phyloP scores from a whole-genome alignment of 92 coral and sea anemone species.

The Zoanthus gigantus region DNA sequence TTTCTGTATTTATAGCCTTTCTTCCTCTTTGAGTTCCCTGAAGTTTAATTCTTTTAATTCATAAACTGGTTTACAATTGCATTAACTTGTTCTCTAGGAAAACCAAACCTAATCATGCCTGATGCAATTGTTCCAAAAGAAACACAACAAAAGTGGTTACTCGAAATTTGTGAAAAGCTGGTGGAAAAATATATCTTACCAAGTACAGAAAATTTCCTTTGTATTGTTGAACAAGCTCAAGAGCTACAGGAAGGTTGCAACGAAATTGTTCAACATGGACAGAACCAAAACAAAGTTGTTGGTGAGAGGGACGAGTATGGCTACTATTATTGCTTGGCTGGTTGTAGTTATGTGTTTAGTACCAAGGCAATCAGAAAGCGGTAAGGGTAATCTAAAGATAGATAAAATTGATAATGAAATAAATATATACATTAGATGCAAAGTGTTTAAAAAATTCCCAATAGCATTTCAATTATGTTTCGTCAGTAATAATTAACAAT shows the following conservation, averaged over 20 bases:
- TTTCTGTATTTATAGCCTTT: neutral
- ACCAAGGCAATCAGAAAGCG: slow-evolving; percentile 13
- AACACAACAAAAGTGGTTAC: slow-evolving; percentile 1
- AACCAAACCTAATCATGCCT: slow-evolving; percentile 11
- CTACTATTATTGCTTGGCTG: slow-evolving; percentile 11
- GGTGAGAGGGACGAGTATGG: slow-evolving; percentile 22
- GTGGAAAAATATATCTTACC: slow-evolving; percentile 3
- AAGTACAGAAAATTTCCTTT: slow-evolving; percentile 2
- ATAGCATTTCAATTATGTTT: neutral
- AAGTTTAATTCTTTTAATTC: neutral
- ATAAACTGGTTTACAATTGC: slow-evolving; percentile 3
- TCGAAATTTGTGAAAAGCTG: slow-evolving; percentile 4
- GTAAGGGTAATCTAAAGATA: neutral
- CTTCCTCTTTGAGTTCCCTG: neutral
- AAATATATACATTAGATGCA: slow-evolving; percentile 2
- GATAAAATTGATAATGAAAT: neutral
- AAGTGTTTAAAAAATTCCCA: neutral
- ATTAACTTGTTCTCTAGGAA: neutral
- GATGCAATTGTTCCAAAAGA: neutral
- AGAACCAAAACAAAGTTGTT: neutral
- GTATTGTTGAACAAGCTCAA: slow-evolving; percentile 4
- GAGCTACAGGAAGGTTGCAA: slow-evolving; percentile 2
- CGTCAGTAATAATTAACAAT: neutral
- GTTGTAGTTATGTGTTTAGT: slow-evolving; percentile 33
- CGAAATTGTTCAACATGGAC: slow-evolving; percentile 13